phyloP scores from a whole-genome alignment of 2,113 vertebrate species.

The Hirundichthys speculiger region DNA sequence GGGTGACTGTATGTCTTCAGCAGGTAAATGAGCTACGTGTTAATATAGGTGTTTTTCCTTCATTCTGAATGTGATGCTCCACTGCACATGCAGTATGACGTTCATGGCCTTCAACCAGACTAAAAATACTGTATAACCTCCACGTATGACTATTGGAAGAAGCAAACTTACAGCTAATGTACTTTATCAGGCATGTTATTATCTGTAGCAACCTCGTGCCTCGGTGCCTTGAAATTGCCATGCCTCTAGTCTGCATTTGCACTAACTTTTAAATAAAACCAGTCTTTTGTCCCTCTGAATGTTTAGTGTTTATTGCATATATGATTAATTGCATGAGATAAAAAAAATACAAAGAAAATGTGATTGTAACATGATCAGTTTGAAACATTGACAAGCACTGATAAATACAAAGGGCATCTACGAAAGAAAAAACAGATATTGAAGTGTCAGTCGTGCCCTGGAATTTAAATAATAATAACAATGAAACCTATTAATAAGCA shows the following conservation, averaged over 20 bases:
- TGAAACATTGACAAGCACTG: conserved; percentile 19
- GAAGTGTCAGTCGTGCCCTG: not conserved
- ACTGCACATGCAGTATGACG: not conserved
- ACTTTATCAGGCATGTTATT: conserved; percentile 7
- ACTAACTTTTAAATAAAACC: conserved; percentile 61
- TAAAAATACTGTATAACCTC: not conserved
- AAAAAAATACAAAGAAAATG: not conserved
- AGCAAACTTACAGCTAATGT: not conserved
- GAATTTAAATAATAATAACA: not conserved
- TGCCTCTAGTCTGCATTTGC: conserved; percentile 29
- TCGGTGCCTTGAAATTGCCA: conserved; percentile 9
- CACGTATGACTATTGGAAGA: not conserved
- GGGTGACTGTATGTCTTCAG: not conserved
- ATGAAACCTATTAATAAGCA: not conserved
- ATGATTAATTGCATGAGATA: conserved; percentile 21
- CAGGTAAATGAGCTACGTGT: not conserved
- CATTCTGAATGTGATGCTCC: not conserved
- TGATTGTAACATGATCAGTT: conserved; percentile 13
- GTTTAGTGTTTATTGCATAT: conserved; percentile 45
- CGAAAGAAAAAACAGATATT: conserved; percentile 12
- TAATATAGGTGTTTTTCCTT: not conserved
- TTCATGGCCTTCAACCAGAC: not conserved
- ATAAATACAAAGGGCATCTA: conserved; percentile 41
- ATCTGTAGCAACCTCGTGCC: not conserved
- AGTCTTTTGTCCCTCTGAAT: not conserved